A percentile compares a stretch with the other conserved stretches of the same genome.
Conservation (phyloP, 2,113 vertebrate genomes). For the Onychostruthus taczanowskii region DNA sequence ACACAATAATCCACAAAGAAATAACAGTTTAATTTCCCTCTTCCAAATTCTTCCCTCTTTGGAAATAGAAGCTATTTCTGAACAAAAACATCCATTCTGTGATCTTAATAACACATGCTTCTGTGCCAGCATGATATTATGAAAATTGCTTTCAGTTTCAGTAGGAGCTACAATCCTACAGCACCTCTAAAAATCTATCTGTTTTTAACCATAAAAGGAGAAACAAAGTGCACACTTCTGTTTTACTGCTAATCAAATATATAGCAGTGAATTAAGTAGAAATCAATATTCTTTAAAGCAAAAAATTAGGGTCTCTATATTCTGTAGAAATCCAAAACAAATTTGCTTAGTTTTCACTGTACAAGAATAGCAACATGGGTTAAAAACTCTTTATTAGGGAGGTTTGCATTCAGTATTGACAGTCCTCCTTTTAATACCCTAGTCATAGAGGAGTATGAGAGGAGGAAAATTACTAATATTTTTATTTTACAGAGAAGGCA, state of each 20-base stretch:
- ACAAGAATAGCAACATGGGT: background rate
- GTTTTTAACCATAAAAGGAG: background rate
- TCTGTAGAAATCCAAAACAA: background rate
- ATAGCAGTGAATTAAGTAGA: background rate
- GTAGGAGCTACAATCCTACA: background rate
- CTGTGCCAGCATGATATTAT: background rate
- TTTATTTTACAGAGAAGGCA: background rate
- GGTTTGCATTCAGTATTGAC: background rate
- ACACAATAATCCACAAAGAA: background rate
- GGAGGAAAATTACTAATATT: background rate
- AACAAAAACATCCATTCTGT: slow-evolving; percentile 27
- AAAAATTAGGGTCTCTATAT: background rate
- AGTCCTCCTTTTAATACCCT: background rate
- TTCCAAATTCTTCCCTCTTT: slow-evolving; percentile 8
- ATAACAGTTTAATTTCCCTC: background rate
- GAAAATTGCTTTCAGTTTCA: slow-evolving; percentile 19
- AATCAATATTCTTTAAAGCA: background rate
- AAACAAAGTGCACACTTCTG: background rate
- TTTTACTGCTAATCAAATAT: background rate
- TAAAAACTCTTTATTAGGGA: background rate
- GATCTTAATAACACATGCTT: slow-evolving; percentile 23
- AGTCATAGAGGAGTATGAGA: background rate
- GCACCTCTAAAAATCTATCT: background rate
- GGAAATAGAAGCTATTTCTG: slow-evolving; percentile 2
- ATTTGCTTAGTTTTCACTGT: background rate